Base-by-base conservation (phyloP, 1,140 invertebrate species). In the Orchesella cincta region DNA sequence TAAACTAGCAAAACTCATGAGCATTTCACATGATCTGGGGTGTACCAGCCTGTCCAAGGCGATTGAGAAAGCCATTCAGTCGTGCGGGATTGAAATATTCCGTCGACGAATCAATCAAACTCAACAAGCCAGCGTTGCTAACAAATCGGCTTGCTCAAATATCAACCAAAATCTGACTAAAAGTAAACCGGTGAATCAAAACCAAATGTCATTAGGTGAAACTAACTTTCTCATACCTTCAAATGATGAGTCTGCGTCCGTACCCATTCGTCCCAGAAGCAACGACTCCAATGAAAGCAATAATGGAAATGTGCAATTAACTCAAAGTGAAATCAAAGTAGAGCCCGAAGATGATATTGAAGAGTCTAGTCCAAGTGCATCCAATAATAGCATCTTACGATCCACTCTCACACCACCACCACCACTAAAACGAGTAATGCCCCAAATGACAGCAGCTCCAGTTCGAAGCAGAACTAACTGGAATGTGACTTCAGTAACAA, bases 11-110 rank as follows among this genome's bases (percentile, higher is more conserved):
- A n/a, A 29, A 1, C 36, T 79, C 20, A 54, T 76, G 70, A 51
- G 33, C 18, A 64, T 76, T 34, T 35, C 35, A 18, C 2, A 39
- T 3, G 78, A 79, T 29, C 36, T 79, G 20, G 76, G 76, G 3
- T 77, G 75, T 31, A 3, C 18, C 5, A 36, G 52, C n/a, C 51
- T 79, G 54, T 34, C 1, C 14, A 74, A 70, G 46, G 70, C 77
- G 1, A 75, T 78, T 1, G 76, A 79, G 34, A 57, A 12, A 18
- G 39, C 75, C 1, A 73, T 79, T 35, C 33, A 74, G n/a, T 70
- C 34, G 29, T 64, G 34, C 39, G 77, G 73, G n/a, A 73, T 74
- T 3, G 73, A 67, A 51, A 74, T 78, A 52, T 78, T 78, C 35
- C 77, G 73, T n/a, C 2, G 64, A 36, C 33, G 73, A 2, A 26